Conservation (phyloP, 2,888 invertebrate species). For the Tinea semifulvella region DNA sequence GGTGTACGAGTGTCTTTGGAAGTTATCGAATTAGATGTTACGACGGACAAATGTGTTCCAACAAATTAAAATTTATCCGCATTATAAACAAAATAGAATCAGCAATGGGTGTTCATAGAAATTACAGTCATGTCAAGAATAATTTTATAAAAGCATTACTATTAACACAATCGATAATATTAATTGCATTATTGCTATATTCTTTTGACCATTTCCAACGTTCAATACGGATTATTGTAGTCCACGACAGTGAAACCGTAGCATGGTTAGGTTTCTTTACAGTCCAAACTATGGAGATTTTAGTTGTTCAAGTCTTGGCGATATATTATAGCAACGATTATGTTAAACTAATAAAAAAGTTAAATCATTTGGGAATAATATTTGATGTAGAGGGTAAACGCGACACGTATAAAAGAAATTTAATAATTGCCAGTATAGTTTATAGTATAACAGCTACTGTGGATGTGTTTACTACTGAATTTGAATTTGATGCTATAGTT, state of each 20-base stretch:
- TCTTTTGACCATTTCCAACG: background rate
- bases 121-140: background rate
- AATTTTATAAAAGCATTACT: background rate
- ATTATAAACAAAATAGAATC: background rate
- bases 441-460: background rate
- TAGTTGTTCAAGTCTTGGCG: background rate
- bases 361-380: background rate
- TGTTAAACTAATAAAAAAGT: background rate
- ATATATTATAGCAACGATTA: background rate
- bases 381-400: background rate
- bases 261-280: background rate
- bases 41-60: background rate
- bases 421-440: background rate
- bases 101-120: slow-evolving; percentile 2
- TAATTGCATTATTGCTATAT: background rate
- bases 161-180: background rate
- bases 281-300: background rate
- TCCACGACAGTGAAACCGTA: slow-evolving; percentile 3
- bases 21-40: too few relatives aligned
- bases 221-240: background rate
- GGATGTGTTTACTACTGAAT: background rate
- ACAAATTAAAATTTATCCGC: background rate
- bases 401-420: background rate
- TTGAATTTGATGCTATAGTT: background rate
- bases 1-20: too few relatives aligned